Evolutionary conservation across 2,888 invertebrate species (phyloP).

Genomic region (Limnephilus auricula): DNA sequence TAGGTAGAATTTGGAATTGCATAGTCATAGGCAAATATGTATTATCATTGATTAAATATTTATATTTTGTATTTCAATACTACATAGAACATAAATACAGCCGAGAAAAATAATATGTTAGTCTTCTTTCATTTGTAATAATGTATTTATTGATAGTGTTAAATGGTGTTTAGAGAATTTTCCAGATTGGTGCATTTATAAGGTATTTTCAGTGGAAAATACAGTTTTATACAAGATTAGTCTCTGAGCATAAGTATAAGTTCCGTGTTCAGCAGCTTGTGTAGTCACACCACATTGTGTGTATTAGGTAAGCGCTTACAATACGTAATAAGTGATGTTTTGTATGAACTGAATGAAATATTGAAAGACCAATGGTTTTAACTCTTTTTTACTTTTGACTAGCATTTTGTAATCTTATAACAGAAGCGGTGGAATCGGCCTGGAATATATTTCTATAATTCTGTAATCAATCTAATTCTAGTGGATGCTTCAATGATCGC

Average conservation of each 20-base stretch:
- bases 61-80: constrained; percentile 44
- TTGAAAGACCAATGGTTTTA: constrained; percentile 49
- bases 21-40: constrained; percentile 61
- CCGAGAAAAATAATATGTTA: constrained; percentile 42
- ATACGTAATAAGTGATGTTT: constrained; percentile 36
- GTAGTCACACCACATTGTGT: constrained; percentile 38
- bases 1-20: constrained; percentile 60
- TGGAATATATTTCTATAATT: constrained; percentile 42
- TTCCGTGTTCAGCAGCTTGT: constrained; percentile 46
- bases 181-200: constrained; percentile 59
- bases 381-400: constrained; percentile 37
- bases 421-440: constrained; percentile 53
- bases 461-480: constrained; percentile 30
- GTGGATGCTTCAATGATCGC: constrained; percentile 52
- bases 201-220: constrained; percentile 33
- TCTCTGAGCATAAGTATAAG: constrained; percentile 40
- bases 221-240: constrained; percentile 37
- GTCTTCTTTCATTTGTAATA: constrained; percentile 49
- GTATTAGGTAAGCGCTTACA: constrained; percentile 45
- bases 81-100: constrained; percentile 43
- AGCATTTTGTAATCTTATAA: constrained; percentile 49
- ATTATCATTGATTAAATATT: constrained; percentile 42
- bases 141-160: constrained; percentile 59
- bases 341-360: constrained; percentile 46
- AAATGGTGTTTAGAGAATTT: constrained; percentile 48